Base-by-base conservation (phyloP, 2,888 invertebrate species). In the Axea sp. region DNA sequence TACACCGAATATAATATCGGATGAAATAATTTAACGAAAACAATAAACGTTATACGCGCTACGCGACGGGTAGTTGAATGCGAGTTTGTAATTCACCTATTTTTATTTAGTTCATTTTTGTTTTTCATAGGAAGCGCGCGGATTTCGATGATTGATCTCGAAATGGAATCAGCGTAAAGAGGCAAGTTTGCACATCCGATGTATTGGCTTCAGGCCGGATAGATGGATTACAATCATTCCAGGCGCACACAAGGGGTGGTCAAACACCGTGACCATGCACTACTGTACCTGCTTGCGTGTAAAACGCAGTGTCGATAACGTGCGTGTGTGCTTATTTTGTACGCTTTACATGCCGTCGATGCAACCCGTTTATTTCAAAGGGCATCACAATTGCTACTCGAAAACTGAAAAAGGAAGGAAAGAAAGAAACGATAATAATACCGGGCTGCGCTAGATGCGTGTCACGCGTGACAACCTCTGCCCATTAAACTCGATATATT, bases 191-290 rank as follows among this genome's bases (percentile, higher is more conserved):
- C 73, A 78, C 81, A 78, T 85, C 84, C 82, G 84, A 85, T 82
- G 84, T 84, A 85, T 84, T 81, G 82, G 81, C 80, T 78, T 78
- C 75, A 71, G 80, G 81, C 87, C 86, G 87, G 87, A 87, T 86
- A 87, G 87, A 86, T 85, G 86, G 86, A 87, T 87, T 86, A 87
- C 85, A 85, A 87, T 86, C 82, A 87, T 87, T 87, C 83, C 82
- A 81, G 80, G 78, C 81, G 39, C 37, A 77, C 79, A 80, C 81
- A 80, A 80, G 82, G 87, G 87, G 87, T 87, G 87, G 84, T 83
- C 87, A 87, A 86, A 84, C 81, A 87, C 83, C 87, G 86, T 87
- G 87, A 86, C 86, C 86, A 82, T 64, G 43, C 47, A 55, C 47
- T 19, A 17, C 26, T 57, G 59, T 73, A 65, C 59, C 64, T 64